These are phyloP conservation scores for Drosophila meridiana DNA, from an alignment of 2,888 invertebrate species.

Conservation along the genomic window DNA sequence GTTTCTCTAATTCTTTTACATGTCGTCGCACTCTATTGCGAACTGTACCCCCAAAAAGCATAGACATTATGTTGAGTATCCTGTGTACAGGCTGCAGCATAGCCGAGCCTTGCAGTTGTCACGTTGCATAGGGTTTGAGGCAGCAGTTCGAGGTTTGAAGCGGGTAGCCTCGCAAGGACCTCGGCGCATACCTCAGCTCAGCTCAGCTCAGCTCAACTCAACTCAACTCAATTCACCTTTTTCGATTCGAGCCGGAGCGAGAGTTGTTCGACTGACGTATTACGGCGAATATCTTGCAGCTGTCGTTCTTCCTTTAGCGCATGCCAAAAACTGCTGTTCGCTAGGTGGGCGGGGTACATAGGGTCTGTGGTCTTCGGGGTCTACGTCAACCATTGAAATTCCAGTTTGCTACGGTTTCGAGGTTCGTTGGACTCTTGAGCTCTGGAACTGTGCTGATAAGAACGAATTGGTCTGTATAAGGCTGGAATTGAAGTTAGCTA, in stretches of 20 bases:
- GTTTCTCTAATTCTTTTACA: not conserved
- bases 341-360: constrained; percentile 9
- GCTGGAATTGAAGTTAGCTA: not conserved
- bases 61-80: constrained; percentile 30
- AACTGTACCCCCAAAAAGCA: constrained; percentile 49
- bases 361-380: constrained; percentile 1
- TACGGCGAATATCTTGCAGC: constrained; percentile 67
- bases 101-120: constrained; percentile 29
- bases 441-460: constrained; percentile 47
- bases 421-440: constrained; percentile 52
- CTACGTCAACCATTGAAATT: constrained; percentile 32
- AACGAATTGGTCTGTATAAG: constrained; percentile 1
- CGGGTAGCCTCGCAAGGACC: constrained; percentile 33
- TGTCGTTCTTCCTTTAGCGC: constrained; percentile 65
- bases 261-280: constrained; percentile 51
- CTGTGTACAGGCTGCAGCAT: constrained; percentile 59
- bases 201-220: not conserved
- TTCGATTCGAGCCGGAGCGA: not conserved
- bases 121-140: constrained; percentile 38
- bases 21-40: constrained; percentile 2
- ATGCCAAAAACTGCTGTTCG: constrained; percentile 45
- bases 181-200: constrained; percentile 12
- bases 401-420: constrained; percentile 28
- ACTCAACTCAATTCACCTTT: constrained; percentile 11
- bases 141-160: constrained; percentile 52